Base-by-base conservation (phyloP, 2,888 invertebrate genomes). In the Eupithecia exiguata region DNA sequence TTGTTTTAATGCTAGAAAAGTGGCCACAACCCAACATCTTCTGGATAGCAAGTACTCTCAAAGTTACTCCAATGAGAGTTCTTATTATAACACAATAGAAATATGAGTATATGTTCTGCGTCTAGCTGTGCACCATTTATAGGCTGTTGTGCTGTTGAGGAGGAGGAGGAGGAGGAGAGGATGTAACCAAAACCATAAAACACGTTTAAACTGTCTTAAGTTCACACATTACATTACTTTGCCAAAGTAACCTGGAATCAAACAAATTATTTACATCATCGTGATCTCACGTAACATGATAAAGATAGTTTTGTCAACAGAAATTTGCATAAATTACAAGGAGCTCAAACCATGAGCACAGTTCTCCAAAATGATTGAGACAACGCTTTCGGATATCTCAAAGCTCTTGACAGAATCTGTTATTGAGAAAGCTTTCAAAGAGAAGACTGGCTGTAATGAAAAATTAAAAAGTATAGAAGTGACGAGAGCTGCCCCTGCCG, bases 401-500 rank as follows among this genome's bases (percentile, higher is more conserved):
- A 84, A 84, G 68, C 74, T 77, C 70, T 79, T 91, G 14, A 88
- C 88, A 3, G 74, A 82, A 43, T 84, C 84, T 58, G 83, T 88
- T 0, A 77, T 91, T 18, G 81, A 84, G 18, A 82, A 82, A 75
- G 85, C 84, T 30, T 89, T 88, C 49, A 86, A 84, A 79, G 70
- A 83, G 36, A 85, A 81, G 76, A 89, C 86, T 2, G 80, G 84
- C 1, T 87, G 86, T 77, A 77, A 86, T 35, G 88, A 89, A 49
- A 76, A 68, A 49, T 77, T 88, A 0, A 77, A 84, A 78, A 79
- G 69, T 40, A 74, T 89, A 21, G 78, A 81, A 71, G 76, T 91
- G 14, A 79, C 81, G 2, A 81, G 84, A 79, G 90, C 86, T 0
- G 86, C 87, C 0, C 84, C 87, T 0, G 84, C 84, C 0, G 91